A percentile compares a stretch with the other conserved stretches of the same genome.
Evolutionary conservation across 2,797 vertebrate genomes (phyloP).

Genomic region (Holocentrus rufus): DNA sequence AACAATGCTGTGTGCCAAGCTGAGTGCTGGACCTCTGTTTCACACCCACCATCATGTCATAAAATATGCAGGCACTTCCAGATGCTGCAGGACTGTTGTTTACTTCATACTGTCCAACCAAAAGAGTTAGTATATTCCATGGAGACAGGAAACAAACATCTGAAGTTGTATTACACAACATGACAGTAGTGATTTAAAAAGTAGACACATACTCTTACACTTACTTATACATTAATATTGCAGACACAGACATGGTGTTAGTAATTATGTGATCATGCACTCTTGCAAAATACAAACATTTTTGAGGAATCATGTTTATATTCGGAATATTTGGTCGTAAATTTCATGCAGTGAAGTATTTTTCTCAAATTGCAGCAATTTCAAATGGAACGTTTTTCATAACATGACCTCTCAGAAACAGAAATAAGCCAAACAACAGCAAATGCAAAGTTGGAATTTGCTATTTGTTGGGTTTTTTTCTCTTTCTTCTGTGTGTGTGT

Average conservation of each 20-base stretch:
- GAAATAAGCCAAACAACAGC: too few relatives aligned
- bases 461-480: too few relatives aligned
- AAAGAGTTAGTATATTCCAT: slow-evolving; percentile 36
- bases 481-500: too few relatives aligned
- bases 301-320: background rate
- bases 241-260: slow-evolving; percentile 12
- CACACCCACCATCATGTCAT: slow-evolving; percentile 54
- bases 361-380: background rate
- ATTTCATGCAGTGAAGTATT: background rate
- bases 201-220: background rate
- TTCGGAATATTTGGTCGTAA: background rate
- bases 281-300: background rate
- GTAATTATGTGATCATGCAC: background rate
- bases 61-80: slow-evolving; percentile 55
- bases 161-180: slow-evolving; percentile 33
- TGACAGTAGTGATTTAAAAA: slow-evolving; percentile 23
- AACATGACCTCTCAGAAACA: too few relatives aligned
- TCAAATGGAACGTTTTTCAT: background rate
- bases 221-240: background rate
- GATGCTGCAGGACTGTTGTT: slow-evolving; percentile 54
- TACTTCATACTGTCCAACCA: slow-evolving; percentile 29
- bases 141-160: slow-evolving; percentile 52
- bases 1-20: slow-evolving; percentile 34
- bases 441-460: too few relatives aligned
- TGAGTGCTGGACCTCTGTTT: slow-evolving; percentile 55